Percentiles rank a stretch among this genome's conserved stretches.
Conservation (phyloP, 1,140 invertebrate species). For the Lepidurus arcticus region DNA sequence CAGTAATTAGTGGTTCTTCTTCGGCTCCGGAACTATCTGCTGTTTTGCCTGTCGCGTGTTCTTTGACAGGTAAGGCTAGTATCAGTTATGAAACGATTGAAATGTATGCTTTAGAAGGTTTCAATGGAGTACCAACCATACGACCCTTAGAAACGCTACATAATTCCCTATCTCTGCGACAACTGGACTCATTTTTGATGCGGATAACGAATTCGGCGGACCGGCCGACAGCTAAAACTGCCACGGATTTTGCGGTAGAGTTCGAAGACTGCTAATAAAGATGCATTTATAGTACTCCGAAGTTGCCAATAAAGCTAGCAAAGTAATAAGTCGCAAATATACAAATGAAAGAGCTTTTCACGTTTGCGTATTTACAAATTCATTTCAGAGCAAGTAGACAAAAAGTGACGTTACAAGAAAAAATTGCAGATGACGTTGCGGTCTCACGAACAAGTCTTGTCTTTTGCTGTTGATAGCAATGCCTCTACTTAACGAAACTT, state of each 20-base stretch:
- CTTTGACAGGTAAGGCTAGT: constrained; percentile 27
- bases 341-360: too few species aligned
- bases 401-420: too few species aligned
- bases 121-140: constrained; percentile 85
- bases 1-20: constrained; percentile 85
- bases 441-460: too few species aligned
- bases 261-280: not conserved
- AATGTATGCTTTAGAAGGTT: constrained; percentile 64
- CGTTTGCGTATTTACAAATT: too few species aligned
- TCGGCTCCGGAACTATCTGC: constrained; percentile 76
- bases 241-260: not conserved
- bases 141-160: constrained; percentile 91
- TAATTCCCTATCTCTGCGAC: constrained; percentile 84
- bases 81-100: constrained; percentile 31
- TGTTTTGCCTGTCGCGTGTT: constrained; percentile 63
- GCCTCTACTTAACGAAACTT: too few species aligned
- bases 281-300: not conserved
- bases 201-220: constrained; percentile 59
- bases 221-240: constrained; percentile 36
- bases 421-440: too few species aligned
- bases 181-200: constrained; percentile 81
- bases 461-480: too few species aligned
- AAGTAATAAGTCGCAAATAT: too few species aligned
- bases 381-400: too few species aligned
- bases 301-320: too few species aligned